Percentiles rank a stretch among this genome's conserved stretches.
Conservation (phyloP, 2,797 vertebrate species). For the Onychomys arenicola region DNA sequence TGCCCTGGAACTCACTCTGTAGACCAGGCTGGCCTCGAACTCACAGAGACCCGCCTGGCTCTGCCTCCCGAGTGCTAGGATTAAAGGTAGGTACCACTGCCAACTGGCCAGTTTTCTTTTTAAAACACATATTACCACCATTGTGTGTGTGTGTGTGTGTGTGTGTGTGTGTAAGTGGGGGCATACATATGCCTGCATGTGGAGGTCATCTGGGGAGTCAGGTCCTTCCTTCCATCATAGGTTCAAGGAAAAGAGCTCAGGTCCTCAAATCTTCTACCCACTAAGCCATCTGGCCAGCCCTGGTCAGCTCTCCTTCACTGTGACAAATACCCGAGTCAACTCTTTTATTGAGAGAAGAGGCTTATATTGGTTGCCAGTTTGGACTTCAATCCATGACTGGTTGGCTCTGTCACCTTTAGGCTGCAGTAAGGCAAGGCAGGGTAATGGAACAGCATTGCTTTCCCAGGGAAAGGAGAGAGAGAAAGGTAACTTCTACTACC, state of each 20-base stretch:
- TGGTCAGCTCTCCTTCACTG: neutral
- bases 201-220: neutral
- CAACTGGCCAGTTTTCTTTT: neutral
- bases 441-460: neutral
- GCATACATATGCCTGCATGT: neutral
- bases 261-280: neutral
- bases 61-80: too few species aligned
- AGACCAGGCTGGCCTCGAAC: too few species aligned
- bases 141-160: neutral
- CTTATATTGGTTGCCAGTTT: neutral
- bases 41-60: too few species aligned
- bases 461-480: neutral
- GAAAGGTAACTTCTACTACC: neutral
- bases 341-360: neutral
- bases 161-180: neutral
- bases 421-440: neutral
- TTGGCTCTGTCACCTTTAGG: neutral
- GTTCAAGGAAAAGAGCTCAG: neutral
- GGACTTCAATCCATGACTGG: neutral
- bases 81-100: too few species aligned
- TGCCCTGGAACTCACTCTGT: too few species aligned
- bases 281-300: neutral
- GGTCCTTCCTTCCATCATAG: neutral
- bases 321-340: neutral
- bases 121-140: neutral